A percentile compares a stretch with the other conserved stretches of the same genome.
Evolutionary conservation across 1,140 invertebrate genomes (phyloP).

Genomic region (Scaptomyza hsui): DNA sequence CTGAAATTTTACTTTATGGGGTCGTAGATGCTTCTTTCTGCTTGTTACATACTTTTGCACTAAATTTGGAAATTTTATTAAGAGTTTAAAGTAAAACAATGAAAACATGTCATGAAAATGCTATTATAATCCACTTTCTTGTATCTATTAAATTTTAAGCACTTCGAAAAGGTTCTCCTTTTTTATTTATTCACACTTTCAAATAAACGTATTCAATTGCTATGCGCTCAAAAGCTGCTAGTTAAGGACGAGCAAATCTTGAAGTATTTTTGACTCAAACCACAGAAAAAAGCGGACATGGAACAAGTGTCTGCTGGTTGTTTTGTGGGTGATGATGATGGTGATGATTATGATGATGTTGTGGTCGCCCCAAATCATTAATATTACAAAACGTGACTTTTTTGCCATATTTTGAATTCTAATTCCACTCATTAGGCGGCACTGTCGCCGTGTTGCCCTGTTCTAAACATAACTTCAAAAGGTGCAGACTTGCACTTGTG

Average conservation of each 20-base stretch:
- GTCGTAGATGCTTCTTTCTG: no score
- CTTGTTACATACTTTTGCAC: no score
- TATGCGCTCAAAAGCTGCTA: background rate
- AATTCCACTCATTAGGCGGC: slow-evolving; percentile 76
- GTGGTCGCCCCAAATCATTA: slow-evolving; percentile 76
- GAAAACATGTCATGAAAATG: no score
- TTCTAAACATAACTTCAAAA: slow-evolving; percentile 81
- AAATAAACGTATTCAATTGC: background rate
- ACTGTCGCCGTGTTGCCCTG: slow-evolving; percentile 54
- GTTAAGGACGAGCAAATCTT: background rate
- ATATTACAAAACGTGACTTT: slow-evolving; percentile 79
- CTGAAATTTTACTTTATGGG: no score
- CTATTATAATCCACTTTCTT: no score
- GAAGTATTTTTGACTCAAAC: background rate
- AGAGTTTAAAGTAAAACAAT: no score
- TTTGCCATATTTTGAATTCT: slow-evolving; percentile 80
- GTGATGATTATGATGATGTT: slow-evolving; percentile 14
- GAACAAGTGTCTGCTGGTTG: slow-evolving; percentile 24
- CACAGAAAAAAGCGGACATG: slow-evolving; percentile 7
- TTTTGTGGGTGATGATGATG: slow-evolving; percentile 7
- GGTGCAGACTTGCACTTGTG: slow-evolving; percentile 79
- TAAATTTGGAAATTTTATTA: no score
- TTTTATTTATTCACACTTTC: background rate
- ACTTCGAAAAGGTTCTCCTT: no score
- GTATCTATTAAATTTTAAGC: no score